Evolutionary conservation across 2,797 vertebrate genomes (phyloP).

Genomic region (Acropternis orthonyx): DNA sequence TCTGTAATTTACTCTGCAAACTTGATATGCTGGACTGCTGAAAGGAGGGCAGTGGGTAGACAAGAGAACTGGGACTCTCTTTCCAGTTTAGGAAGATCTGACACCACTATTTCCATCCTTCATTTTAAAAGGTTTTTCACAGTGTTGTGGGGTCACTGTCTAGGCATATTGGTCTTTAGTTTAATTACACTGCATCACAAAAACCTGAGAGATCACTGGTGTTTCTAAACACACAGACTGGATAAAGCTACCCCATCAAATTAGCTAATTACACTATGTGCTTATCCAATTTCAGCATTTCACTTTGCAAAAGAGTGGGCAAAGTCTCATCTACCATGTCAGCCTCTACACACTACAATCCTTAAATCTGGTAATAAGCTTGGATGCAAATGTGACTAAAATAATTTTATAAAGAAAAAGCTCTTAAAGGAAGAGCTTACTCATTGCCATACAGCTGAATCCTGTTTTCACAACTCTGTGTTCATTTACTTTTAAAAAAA

Average conservation of each 20-base stretch:
- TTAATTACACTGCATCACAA: neutral
- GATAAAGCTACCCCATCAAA: constrained; percentile 35
- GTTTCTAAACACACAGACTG: constrained; percentile 4
- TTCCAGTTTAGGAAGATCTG: neutral
- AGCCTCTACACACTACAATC: neutral
- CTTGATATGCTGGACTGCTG: neutral
- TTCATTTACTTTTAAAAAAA: constrained; percentile 1
- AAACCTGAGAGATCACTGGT: neutral
- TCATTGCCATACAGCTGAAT: neutral
- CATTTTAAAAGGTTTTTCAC: constrained; percentile 1
- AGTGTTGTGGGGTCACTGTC: neutral
- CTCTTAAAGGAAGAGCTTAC: neutral
- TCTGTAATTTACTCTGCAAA: neutral
- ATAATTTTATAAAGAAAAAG: constrained; percentile 30
- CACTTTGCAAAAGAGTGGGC: constrained; percentile 14
- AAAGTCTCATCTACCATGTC: constrained; percentile 30
- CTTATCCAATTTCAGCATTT: constrained; percentile 58
- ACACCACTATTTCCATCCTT: neutral
- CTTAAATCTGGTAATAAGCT: constrained; percentile 37
- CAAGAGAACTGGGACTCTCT: neutral
- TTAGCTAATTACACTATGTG: constrained; percentile 6
- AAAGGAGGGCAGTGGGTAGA: neutral
- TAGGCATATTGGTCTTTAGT: neutral
- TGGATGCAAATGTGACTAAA: constrained; percentile 3
- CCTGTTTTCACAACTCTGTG: constrained; percentile 2